Percentiles rank a stretch among this genome's conserved stretches.
Evolutionary conservation across 2,797 vertebrate species (phyloP).

Genomic region (Gallinago stenura): DNA sequence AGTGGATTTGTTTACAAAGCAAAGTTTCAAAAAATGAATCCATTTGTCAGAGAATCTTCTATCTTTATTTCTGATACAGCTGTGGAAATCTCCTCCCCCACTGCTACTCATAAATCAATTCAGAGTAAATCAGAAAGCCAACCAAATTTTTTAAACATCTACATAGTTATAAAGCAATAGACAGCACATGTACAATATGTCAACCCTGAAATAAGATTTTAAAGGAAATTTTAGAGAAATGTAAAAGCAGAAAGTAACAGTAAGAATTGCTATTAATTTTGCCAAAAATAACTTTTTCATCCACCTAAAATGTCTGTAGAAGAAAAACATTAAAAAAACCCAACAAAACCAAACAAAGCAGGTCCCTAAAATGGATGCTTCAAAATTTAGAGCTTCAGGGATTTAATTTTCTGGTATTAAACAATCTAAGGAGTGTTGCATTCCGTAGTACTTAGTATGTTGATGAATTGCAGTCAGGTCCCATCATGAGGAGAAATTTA

Average conservation of each 20-base stretch:
- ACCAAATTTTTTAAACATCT: neutral
- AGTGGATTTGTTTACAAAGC: neutral
- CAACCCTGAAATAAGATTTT: neutral
- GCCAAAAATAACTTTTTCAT: neutral
- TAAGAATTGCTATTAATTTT: neutral
- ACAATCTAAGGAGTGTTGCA: neutral
- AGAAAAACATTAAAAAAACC: neutral
- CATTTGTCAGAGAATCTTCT: neutral
- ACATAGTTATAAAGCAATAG: neutral
- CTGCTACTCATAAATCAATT: neutral
- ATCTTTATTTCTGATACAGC: neutral
- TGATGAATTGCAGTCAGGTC: neutral
- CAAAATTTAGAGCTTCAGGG: neutral
- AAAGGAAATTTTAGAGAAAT: neutral
- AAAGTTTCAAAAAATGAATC: neutral
- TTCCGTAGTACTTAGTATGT: neutral
- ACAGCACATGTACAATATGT: neutral
- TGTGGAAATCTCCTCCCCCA: neutral
- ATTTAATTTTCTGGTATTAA: neutral
- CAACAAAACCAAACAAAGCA: neutral
- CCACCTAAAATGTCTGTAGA: neutral
- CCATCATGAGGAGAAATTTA: neutral
- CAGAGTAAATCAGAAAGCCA: neutral
- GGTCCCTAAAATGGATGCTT: neutral
- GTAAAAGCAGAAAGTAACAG: neutral